These are phyloP conservation scores for Dipus sagitta DNA, from an alignment of 2,797 vertebrate genomes.

Conservation along the genomic window DNA sequence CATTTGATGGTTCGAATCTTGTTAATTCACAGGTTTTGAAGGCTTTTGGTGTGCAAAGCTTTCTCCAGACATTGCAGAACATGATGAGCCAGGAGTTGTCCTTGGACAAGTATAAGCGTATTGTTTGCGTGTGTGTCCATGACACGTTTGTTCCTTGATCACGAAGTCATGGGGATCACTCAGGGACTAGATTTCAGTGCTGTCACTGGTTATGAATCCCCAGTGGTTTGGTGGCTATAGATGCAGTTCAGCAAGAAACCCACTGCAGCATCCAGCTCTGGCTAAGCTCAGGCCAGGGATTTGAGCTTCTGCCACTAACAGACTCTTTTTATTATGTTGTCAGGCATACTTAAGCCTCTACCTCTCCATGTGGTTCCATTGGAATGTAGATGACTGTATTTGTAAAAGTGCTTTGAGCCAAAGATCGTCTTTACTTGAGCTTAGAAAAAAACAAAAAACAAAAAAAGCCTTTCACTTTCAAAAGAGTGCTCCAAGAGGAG, in stretches of 20 bases:
- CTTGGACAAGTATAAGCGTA: background rate
- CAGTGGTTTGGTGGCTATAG: background rate
- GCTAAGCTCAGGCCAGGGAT: background rate
- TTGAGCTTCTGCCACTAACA: background rate
- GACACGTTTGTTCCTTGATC: background rate
- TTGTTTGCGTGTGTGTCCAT: background rate
- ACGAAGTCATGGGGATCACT: background rate
- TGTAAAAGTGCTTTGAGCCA: background rate
- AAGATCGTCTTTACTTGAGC: conserved; percentile 14
- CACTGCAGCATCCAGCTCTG: background rate
- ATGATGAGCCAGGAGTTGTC: background rate
- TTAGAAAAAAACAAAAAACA: background rate
- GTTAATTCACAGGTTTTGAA: background rate
- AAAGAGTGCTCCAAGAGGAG: background rate
- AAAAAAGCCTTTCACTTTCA: background rate
- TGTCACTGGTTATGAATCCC: background rate
- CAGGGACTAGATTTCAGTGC: background rate
- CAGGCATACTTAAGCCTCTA: background rate
- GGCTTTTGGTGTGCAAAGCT: background rate
- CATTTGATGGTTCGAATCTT: background rate
- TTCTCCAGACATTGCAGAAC: background rate
- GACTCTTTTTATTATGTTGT: background rate
- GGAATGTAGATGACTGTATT: background rate
- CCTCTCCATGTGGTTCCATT: background rate
- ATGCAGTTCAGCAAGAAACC: background rate